Evolutionary conservation across 2,113 vertebrate genomes (phyloP), one percentile per base, ranked within the genome.

Genomic region (Hydropotes inermis): DNA sequence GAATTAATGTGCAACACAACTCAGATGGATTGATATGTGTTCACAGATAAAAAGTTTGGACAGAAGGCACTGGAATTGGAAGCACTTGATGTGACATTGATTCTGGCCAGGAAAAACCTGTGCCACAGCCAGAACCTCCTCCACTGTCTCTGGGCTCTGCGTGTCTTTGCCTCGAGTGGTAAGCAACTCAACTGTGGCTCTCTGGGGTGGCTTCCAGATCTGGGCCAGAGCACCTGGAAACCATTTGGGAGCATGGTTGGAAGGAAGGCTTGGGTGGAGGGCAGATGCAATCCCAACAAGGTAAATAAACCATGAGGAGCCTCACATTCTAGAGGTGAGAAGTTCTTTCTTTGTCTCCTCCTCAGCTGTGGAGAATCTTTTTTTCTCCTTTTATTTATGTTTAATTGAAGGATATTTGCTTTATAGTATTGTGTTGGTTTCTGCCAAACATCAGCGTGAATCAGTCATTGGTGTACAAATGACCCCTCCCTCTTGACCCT

Each of bases 101-200:
- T 98, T 89, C 97, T 99, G 96, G 98, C 99, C 94, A 99, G 98
- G 96, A 99, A 99, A 64, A 99, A 99, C 60, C n/a, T 98, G 6
- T 95, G 97, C 9, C 97, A 99, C 16, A 96, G 97, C 87, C 98
- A 98, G 85, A 98, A 98, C 89, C 99, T 99, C 47, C 99, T 98
- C 1, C 99, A 99, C 67, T 99, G 99, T 83, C 99, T 99, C 43
- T 99, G 99, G 99, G 99, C 98, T 54, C 98, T 99, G 94, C 98
- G 98, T 4, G 99, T 99, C 84, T 99, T 99, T 94, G 99, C 99
- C 52, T 98, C 99, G 57, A 99, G 99, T 33, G 99, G 99, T 99
- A 96, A 98, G 98, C 91, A 23, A 6, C 64, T 81, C 67, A 30
- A 0, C 1, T 50, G n/a, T 27, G 67, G 28, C 55, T 33, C 10